Percentiles rank a stretch among this genome's conserved stretches.
Conservation (phyloP, 64 coral and sea anemone genomes). For the Cladopsammia gracilis region DNA sequence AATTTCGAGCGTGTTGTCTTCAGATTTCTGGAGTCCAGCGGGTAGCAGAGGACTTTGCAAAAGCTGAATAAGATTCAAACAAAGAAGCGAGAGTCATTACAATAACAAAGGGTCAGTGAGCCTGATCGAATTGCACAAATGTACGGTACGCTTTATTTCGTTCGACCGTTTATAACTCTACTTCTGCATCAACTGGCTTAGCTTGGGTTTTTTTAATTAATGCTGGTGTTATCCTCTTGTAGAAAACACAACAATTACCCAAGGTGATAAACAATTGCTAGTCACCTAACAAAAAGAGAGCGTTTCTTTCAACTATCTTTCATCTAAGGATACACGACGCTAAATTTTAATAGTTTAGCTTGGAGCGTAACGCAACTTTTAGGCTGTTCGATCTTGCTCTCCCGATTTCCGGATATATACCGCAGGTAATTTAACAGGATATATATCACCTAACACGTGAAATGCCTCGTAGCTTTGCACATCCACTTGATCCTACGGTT, state of each 20-base stretch:
- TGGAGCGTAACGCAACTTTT: constrained; percentile 38
- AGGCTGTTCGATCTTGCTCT: constrained; percentile 19
- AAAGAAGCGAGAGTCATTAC: constrained; percentile 57
- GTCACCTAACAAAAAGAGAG: constrained; percentile 7
- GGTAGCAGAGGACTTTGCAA: constrained; percentile 17
- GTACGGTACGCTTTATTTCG: constrained; percentile 58
- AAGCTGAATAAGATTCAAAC: constrained; percentile 50
- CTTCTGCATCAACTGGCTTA: constrained; percentile 9
- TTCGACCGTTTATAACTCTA: constrained; percentile 29
- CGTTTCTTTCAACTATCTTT: constrained; percentile 40
- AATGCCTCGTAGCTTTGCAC: constrained; percentile 25
- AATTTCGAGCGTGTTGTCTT: constrained; percentile 23
- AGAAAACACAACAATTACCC: neutral
- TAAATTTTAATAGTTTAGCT: constrained; percentile 34
- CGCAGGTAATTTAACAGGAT: constrained; percentile 58
- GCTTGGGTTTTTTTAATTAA: neutral
- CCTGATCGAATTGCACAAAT: constrained; percentile 64
- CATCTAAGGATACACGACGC: neutral
- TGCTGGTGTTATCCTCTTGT: neutral
- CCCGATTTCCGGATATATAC: constrained; percentile 37
- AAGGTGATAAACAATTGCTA: neutral
- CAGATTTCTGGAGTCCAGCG: constrained; percentile 1
- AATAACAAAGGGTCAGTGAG: constrained; percentile 58
- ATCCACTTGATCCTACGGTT: constrained; percentile 17
- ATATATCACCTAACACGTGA: constrained; percentile 52